phyloP scores from a whole-genome alignment of 1,140 invertebrate genomes.

The Leucophenga varia region DNA sequence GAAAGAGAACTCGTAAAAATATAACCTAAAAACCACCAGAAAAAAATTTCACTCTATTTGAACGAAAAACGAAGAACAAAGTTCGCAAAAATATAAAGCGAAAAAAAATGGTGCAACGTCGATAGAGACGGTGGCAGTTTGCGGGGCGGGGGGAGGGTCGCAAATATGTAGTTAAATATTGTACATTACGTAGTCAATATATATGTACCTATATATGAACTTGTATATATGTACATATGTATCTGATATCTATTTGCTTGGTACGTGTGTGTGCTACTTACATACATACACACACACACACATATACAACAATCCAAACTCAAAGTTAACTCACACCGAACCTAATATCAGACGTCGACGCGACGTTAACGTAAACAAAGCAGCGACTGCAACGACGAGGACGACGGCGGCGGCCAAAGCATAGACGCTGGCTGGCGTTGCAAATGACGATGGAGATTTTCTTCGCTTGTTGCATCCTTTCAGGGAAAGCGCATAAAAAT shows the following conservation, averaged over 20 bases:
- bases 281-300: slow-evolving; percentile 5
- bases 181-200: not conserved
- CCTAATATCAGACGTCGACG: too few species aligned
- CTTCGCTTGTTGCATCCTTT: slow-evolving; percentile 45
- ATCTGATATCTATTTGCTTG: not conserved
- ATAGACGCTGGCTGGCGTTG: too few species aligned
- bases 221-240: too few species aligned
- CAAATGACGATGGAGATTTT: not conserved
- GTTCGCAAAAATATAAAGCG: slow-evolving; percentile 12
- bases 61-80: slow-evolving; percentile 2
- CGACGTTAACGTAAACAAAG: too few species aligned
- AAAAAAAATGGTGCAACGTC: slow-evolving; percentile 11
- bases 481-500: slow-evolving; percentile 39
- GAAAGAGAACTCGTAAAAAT: slow-evolving; percentile 49
- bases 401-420: slow-evolving; percentile 13
- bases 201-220: too few species aligned
- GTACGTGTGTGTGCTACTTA: slow-evolving; percentile 5
- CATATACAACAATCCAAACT: too few species aligned
- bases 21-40: slow-evolving; percentile 56
- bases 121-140: too few species aligned
- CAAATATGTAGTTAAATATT: too few species aligned
- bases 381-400: not conserved
- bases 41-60: slow-evolving; percentile 38
- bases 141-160: too few species aligned
- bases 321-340: too few species aligned